Percentiles rank a stretch among this genome's conserved stretches.
Evolutionary conservation across 1,140 invertebrate genomes (phyloP).

Genomic region (Micrasema longulum): DNA sequence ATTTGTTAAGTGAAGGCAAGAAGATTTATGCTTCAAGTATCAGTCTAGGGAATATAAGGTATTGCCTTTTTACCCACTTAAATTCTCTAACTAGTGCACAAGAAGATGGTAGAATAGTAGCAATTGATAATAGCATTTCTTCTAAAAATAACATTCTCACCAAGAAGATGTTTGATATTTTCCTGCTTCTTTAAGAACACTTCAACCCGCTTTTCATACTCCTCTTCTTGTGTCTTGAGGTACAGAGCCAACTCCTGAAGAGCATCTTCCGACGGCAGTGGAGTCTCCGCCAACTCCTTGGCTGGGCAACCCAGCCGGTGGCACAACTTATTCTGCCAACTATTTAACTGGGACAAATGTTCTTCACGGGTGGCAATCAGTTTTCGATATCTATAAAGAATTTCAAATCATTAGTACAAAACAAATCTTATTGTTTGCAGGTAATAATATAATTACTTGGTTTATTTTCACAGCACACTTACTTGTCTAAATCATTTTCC

Average conservation of each 20-base stretch:
- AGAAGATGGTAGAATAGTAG: too few relatives aligned
- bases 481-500: slow-evolving; percentile 46
- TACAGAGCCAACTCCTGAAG: slow-evolving; percentile 36
- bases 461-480: too few relatives aligned
- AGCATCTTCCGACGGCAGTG: slow-evolving; percentile 41
- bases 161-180: slow-evolving; percentile 39
- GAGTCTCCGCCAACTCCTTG: slow-evolving; percentile 32
- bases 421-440: too few relatives aligned
- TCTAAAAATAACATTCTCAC: slow-evolving; percentile 18
- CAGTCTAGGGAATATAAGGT: too few relatives aligned
- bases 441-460: too few relatives aligned
- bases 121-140: too few relatives aligned
- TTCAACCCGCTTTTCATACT: slow-evolving; percentile 47
- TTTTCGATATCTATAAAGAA: slow-evolving; percentile 34
- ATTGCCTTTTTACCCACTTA: too few relatives aligned
- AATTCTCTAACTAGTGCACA: too few relatives aligned
- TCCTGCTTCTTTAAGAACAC: slow-evolving; percentile 44
- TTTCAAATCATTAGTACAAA: too few relatives aligned
- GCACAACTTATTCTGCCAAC: slow-evolving; percentile 42
- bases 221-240: slow-evolving; percentile 36
- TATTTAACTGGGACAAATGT: slow-evolving; percentile 39
- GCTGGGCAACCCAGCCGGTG: slow-evolving; percentile 30
- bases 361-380: slow-evolving; percentile 40
- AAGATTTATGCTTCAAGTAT: too few relatives aligned
- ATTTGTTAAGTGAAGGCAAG: too few relatives aligned